Evolutionary conservation across 1,140 invertebrate genomes (phyloP), one percentile per base, ranked within the genome.

Genomic region (Drosophila sucinea): DNA sequence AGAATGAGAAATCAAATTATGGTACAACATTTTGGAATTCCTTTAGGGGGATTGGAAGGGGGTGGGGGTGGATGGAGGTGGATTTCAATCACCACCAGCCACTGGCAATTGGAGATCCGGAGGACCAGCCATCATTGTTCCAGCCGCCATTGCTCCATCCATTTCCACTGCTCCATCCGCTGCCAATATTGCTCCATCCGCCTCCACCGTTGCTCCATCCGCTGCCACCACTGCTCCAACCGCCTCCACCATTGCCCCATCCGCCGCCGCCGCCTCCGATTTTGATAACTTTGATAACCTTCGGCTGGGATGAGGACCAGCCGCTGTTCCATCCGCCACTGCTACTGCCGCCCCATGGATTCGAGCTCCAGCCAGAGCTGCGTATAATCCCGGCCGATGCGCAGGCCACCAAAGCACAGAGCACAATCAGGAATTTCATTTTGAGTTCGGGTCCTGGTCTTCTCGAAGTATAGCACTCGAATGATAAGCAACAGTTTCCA

Each of bases 381-480:
- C 77, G 83, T 7, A 89, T 79, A 0, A 73, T 32, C 27, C 89
- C 84, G 2, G 90, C 90, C 6, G 90, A 83, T 17, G 73, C 65
- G 51, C 76, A 75, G 60, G 81, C 90, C 60, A 91, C 61, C 40
- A 91, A 11, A 0, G 79, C 89, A 64, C 76, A 83, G 35, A 91
- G 70, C 55, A 84, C 70, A 54, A 91, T 66, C 25, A 76, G 41
- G 17, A 91, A 63, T 79, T 7, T 35, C 30, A 23, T 62, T 17
- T 25, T 33, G 11, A 41, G 41, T 32, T 51, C 51, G n/a, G 8
- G 25, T 38, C 56, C 57, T 60, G 65, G 44, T 40, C 55, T 44
- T 69, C 58, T 79, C 74, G 33, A 77, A 83, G 73, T 77, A 68
- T 72, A 47, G 55, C 83, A 83, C 55, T 79, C 71, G 83, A 87